These are phyloP conservation scores for Mandrillus leucophaeus DNA, from an alignment of 2,113 vertebrate species.

Conservation along the genomic window DNA sequence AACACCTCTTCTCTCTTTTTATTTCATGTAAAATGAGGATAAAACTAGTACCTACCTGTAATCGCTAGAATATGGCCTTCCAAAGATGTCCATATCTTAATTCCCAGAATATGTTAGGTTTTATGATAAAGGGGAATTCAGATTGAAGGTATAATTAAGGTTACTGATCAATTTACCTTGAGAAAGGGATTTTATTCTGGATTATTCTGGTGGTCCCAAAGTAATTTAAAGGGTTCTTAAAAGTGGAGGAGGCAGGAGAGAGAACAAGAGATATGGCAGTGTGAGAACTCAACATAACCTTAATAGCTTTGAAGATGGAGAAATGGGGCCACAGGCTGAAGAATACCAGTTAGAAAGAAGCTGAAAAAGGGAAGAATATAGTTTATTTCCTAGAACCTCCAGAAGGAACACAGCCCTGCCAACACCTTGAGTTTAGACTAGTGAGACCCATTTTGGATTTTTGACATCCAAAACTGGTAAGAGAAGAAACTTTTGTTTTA, in stretches of 20 bases:
- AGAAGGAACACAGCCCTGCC: neutral
- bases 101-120: neutral
- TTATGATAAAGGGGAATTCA: neutral
- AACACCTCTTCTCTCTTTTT: neutral
- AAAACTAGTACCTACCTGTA: neutral
- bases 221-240: neutral
- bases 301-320: neutral
- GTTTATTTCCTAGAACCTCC: too few species aligned
- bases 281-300: neutral
- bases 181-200: neutral
- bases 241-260: neutral
- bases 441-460: neutral
- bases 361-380: neutral
- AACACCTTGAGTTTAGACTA: neutral
- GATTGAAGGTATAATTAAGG: neutral
- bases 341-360: neutral
- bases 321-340: neutral
- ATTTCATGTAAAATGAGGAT: neutral
- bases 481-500: neutral
- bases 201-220: neutral
- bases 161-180: neutral
- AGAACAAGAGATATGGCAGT: neutral
- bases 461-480: neutral
- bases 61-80: neutral
- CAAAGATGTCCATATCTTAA: neutral